Evolutionary conservation across 2,888 invertebrate genomes (phyloP).

Genomic region (Lepidocyrtoides sp.): DNA sequence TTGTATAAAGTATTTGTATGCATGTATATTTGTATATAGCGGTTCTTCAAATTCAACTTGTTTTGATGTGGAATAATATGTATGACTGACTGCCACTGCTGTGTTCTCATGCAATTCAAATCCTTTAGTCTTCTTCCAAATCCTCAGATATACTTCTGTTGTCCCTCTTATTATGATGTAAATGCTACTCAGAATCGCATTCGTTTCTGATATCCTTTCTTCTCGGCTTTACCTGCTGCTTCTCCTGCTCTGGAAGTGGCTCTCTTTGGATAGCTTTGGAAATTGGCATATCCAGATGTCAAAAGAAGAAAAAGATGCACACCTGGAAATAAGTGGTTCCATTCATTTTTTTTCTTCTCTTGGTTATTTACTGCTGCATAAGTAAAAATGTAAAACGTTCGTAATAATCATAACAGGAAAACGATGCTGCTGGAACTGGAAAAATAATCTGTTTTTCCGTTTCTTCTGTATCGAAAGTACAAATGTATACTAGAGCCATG

Average conservation of each 20-base stretch:
- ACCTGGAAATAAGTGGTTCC: constrained; percentile 64
- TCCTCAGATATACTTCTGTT: neutral
- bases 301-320: constrained; percentile 1
- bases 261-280: neutral
- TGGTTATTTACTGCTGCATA: neutral
- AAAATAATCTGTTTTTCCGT: neutral
- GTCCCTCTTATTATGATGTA: neutral
- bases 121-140: constrained; percentile 5
- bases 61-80: neutral
- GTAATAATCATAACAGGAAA: constrained; percentile 18
- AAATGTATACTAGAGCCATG: neutral
- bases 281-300: constrained; percentile 1
- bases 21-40: too few relatives aligned
- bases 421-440: neutral
- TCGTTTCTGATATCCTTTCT: neutral
- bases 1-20: too few relatives aligned
- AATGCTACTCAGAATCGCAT: neutral
- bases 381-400: neutral
- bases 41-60: too few relatives aligned
- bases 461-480: neutral
- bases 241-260: neutral
- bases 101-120: constrained; percentile 37
- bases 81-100: neutral
- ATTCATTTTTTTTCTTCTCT: constrained; percentile 1
- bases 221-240: neutral